Evolutionary conservation across 2,113 vertebrate species (phyloP), one percentile per base, ranked within the genome.

Genomic region (Entelurus aequoreus): DNA sequence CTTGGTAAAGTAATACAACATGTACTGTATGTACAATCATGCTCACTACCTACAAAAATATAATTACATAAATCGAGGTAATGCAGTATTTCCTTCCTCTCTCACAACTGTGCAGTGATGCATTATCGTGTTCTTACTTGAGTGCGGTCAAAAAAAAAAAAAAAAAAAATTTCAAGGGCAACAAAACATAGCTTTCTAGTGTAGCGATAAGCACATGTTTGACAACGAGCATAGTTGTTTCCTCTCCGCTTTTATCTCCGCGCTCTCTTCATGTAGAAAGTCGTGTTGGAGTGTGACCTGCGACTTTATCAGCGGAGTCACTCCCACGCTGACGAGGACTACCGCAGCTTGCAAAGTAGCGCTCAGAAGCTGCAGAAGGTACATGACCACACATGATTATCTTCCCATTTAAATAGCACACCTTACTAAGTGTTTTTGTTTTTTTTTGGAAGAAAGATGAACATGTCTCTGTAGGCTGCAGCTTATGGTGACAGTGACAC

Each of bases 251-350:
- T 40, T 51, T 16, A 42, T 36, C 9, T 60, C 58, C 16, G 35
- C 6, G 69, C 9, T 48, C 11, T 65, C 10, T 37, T 2, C 21
- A 19, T 7, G 65, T 66, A 89, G 69, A 84, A 79, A 60, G 70
- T 58, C 62, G 64, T 65, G 63, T 72, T 67, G 72, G 67, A 79
- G 5, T 52, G 73, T 36, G 64, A 88, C 59, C 71, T 87, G 6
- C 48, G 11, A 70, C 64, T 79, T 4, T 81, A 86, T 40, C 62
- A 77, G 15, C 69, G 51, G 47, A 73, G 13, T 55, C 57, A 54
- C 61, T 75, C 74, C 54, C 69, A 81, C 72, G 72, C 86, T 28
- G 72, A 88, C 21, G 52, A 82, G 35, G 86, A 86, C 54, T 80
- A 84, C 74, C 63, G 73, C 61, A 35, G 58, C 49, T 72, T 81